Conservation (phyloP, 2,888 invertebrate species). For the Cataglyphis rosenhaueri region DNA sequence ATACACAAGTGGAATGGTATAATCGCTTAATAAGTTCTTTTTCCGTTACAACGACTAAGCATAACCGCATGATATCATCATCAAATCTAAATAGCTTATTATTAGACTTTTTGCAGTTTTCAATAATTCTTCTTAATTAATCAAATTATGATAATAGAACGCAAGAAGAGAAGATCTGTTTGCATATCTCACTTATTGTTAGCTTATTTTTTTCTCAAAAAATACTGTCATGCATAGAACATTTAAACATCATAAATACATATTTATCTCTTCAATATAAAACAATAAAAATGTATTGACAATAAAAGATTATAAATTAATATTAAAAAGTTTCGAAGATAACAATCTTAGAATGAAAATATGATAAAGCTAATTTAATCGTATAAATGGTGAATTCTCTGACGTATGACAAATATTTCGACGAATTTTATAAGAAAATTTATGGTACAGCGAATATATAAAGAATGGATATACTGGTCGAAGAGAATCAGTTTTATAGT, state of each 20-base stretch:
- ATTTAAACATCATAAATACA: neutral
- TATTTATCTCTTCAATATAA: neutral
- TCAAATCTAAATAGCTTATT: slow-evolving; percentile 49
- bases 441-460: neutral
- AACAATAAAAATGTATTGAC: neutral
- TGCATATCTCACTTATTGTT: slow-evolving; percentile 52
- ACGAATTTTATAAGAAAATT: slow-evolving; percentile 21
- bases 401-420: neutral
- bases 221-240: neutral
- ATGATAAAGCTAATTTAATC: neutral
- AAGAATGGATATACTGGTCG: neutral
- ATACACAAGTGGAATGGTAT: slow-evolving; percentile 72
- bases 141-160: slow-evolving; percentile 67
- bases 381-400: neutral
- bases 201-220: neutral
- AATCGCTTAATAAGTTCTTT: slow-evolving; percentile 68
- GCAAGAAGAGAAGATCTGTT: slow-evolving; percentile 12
- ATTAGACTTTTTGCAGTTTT: slow-evolving; percentile 57
- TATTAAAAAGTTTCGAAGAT: neutral
- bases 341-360: neutral
- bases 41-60: slow-evolving; percentile 70
- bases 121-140: slow-evolving; percentile 70
- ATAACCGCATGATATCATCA: slow-evolving; percentile 63
- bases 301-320: neutral
- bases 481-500: slow-evolving; percentile 43